Evolutionary conservation across 1,140 invertebrate genomes (phyloP).

Genomic region (Reticulitermes speratus): DNA sequence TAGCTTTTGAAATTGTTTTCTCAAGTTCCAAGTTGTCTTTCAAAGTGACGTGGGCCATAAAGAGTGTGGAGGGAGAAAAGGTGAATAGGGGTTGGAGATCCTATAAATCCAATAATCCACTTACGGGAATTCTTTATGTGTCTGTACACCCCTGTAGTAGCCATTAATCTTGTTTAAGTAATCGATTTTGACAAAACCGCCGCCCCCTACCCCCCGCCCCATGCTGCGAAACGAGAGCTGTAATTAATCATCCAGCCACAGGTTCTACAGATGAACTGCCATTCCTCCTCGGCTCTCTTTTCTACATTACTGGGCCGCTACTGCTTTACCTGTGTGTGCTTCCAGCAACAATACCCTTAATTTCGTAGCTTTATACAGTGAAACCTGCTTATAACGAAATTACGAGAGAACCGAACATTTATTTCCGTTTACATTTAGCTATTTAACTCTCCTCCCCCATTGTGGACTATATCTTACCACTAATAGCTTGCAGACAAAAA

Average conservation of each 20-base stretch:
- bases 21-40: not conserved
- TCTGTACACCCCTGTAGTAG: not conserved
- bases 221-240: not conserved
- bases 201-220: not conserved
- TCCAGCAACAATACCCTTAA: too few species aligned
- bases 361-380: too few species aligned
- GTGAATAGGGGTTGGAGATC: not conserved
- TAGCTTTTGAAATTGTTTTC: slow-evolving; percentile 7
- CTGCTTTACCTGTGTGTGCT: too few species aligned
- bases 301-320: not conserved
- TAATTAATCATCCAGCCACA: slow-evolving; percentile 11
- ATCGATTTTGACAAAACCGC: slow-evolving; percentile 18
- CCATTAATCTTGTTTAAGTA: slow-evolving; percentile 19
- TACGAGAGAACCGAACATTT: too few species aligned
- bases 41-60: not conserved
- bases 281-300: not conserved
- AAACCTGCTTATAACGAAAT: too few species aligned
- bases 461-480: too few species aligned
- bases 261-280: not conserved
- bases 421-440: too few species aligned
- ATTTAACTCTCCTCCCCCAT: too few species aligned
- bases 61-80: not conserved
- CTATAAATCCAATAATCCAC: slow-evolving; percentile 13
- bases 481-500: too few species aligned
- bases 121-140: not conserved